Evolutionary conservation across 2,113 vertebrate genomes (phyloP).

Genomic region (Promerops cafer): DNA sequence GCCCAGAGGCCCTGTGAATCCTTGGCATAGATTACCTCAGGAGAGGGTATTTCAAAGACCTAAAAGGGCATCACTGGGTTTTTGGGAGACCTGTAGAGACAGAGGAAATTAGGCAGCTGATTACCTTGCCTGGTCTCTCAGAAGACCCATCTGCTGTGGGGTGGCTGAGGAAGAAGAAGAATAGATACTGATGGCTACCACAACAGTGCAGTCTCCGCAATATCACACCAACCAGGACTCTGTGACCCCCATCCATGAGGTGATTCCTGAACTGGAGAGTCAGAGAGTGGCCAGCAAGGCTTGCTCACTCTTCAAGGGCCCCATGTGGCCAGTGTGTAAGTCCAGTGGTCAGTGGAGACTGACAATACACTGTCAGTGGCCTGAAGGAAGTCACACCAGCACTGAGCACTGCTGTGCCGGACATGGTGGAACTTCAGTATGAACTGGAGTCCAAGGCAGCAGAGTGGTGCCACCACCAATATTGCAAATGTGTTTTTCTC

Average conservation of each 20-base stretch:
- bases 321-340: neutral
- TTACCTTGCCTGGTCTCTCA: neutral
- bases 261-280: neutral
- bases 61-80: rapidly evolving
- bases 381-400: neutral
- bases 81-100: neutral
- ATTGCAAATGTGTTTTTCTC: neutral
- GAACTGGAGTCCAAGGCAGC: neutral
- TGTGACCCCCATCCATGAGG: neutral
- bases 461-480: too few relatives aligned
- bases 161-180: neutral
- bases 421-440: neutral
- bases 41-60: neutral
- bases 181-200: neutral
- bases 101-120: neutral
- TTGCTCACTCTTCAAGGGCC: neutral
- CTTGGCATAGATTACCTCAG: neutral
- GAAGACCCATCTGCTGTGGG: neutral
- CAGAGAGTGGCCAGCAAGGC: neutral
- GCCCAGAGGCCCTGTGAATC: neutral
- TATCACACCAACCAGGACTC: neutral
- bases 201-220: neutral
- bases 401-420: rapidly evolving
- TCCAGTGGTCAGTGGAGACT: neutral
- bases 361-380: rapidly evolving